These are phyloP conservation scores for Drosophila mettleri DNA, from an alignment of 2,888 invertebrate species.

Conservation along the genomic window DNA sequence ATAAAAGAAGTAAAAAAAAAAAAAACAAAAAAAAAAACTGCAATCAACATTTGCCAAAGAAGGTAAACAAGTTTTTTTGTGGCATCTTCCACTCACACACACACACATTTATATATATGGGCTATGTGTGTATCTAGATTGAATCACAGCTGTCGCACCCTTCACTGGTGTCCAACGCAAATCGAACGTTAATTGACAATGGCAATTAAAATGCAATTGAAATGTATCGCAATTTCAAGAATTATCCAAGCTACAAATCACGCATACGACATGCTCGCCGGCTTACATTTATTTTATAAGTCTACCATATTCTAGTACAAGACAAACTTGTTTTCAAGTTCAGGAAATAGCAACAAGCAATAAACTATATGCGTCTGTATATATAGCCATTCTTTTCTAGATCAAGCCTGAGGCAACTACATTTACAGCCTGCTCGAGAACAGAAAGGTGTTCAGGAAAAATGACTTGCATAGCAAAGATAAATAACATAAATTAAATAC, in stretches of 20 bases:
- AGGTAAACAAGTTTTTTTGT: slow-evolving; percentile 68
- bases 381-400: slow-evolving; percentile 53
- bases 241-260: slow-evolving; percentile 51
- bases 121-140: slow-evolving; percentile 20
- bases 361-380: slow-evolving; percentile 15
- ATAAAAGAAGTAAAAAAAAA: slow-evolving; percentile 17
- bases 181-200: slow-evolving; percentile 42
- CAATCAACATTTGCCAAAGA: slow-evolving; percentile 62
- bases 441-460: slow-evolving; percentile 25
- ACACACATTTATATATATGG: background rate
- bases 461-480: background rate
- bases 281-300: slow-evolving; percentile 8
- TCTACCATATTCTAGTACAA: slow-evolving; percentile 43
- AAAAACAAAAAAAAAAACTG: slow-evolving; percentile 39
- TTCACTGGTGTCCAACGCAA: slow-evolving; percentile 37
- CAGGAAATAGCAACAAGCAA: slow-evolving; percentile 63
- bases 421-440: slow-evolving; percentile 12
- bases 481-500: background rate
- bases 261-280: slow-evolving; percentile 62
- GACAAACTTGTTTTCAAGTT: slow-evolving; percentile 74
- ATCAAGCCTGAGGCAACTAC: slow-evolving; percentile 36
- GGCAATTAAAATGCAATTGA: slow-evolving; percentile 66
- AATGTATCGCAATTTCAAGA: slow-evolving; percentile 67
- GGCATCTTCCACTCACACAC: slow-evolving; percentile 41
- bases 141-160: slow-evolving; percentile 36